These are phyloP conservation scores for Entelurus aequoreus DNA, from an alignment of 2,113 vertebrate genomes.

Conservation along the genomic window DNA sequence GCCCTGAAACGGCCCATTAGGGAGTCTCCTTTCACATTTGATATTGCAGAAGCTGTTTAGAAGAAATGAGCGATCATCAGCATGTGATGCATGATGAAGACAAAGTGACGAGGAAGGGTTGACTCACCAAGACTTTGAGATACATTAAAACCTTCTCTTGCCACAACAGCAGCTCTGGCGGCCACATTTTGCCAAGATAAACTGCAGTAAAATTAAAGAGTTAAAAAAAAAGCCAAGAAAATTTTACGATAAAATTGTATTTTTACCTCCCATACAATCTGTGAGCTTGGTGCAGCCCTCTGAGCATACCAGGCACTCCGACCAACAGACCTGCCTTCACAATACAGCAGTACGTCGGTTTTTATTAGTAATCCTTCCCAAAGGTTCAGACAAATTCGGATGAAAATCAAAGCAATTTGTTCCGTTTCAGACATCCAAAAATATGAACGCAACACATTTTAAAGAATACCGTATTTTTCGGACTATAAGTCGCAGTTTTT, in stretches of 20 bases:
- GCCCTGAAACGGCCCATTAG: slow-evolving; percentile 70
- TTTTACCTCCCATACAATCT: slow-evolving; percentile 81
- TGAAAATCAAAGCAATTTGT: too few relatives aligned
- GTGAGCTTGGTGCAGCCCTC: slow-evolving; percentile 79
- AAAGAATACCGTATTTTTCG: too few relatives aligned
- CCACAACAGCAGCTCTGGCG: slow-evolving; percentile 68
- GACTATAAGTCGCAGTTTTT: too few relatives aligned
- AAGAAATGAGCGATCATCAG: neutral
- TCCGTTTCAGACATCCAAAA: too few relatives aligned
- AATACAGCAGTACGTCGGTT: neutral
- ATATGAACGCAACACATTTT: too few relatives aligned
- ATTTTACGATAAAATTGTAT: neutral
- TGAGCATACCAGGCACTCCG: slow-evolving; percentile 83
- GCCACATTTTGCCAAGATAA: slow-evolving; percentile 79
- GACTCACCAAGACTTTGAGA: slow-evolving; percentile 79
- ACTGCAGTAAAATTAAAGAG: slow-evolving; percentile 46
- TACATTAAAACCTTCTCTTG: slow-evolving; percentile 83
- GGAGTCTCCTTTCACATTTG: slow-evolving; percentile 68
- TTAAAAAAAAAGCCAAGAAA: neutral
- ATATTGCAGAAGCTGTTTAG: slow-evolving; percentile 73
- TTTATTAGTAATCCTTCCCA: too few relatives aligned
- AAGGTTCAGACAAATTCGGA: too few relatives aligned
- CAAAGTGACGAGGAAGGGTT: neutral
- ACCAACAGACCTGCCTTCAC: slow-evolving; percentile 81
- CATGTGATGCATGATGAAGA: neutral